Conservation (phyloP, 1,140 invertebrate species). For the Teleopsis dalmanni region DNA sequence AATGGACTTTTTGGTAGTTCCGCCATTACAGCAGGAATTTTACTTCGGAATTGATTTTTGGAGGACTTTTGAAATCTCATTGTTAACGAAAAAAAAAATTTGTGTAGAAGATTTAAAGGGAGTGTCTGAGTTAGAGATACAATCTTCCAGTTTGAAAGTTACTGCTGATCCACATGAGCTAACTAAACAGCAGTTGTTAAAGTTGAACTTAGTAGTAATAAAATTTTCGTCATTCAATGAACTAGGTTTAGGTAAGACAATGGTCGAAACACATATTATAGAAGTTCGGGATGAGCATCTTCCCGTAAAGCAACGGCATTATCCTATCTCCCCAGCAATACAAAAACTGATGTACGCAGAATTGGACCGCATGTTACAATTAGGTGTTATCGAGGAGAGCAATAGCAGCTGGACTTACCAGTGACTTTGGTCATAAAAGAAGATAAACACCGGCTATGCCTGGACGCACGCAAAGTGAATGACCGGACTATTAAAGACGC, state of each 20-base stretch:
- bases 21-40: too few relatives aligned
- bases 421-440: constrained; percentile 26
- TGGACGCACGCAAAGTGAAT: constrained; percentile 30
- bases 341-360: constrained; percentile 14
- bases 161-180: too few relatives aligned
- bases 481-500: constrained; percentile 24
- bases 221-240: too few relatives aligned
- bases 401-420: constrained; percentile 23
- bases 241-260: constrained; percentile 25
- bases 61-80: too few relatives aligned
- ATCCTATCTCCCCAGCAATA: constrained; percentile 20
- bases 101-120: too few relatives aligned
- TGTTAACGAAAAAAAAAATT: too few relatives aligned
- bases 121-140: too few relatives aligned
- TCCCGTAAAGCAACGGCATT: constrained; percentile 23
- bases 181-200: too few relatives aligned
- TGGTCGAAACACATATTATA: constrained; percentile 20
- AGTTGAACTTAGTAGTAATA: too few relatives aligned
- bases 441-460: constrained; percentile 19
- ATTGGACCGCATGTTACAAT: constrained; percentile 22
- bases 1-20: too few relatives aligned
- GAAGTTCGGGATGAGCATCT: constrained; percentile 18
- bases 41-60: too few relatives aligned
- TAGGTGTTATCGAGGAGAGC: constrained; percentile 20
- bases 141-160: too few relatives aligned